Evolutionary conservation across 2,888 invertebrate genomes (phyloP), one percentile per base, ranked within the genome.

Genomic region (Tenthredo notha): DNA sequence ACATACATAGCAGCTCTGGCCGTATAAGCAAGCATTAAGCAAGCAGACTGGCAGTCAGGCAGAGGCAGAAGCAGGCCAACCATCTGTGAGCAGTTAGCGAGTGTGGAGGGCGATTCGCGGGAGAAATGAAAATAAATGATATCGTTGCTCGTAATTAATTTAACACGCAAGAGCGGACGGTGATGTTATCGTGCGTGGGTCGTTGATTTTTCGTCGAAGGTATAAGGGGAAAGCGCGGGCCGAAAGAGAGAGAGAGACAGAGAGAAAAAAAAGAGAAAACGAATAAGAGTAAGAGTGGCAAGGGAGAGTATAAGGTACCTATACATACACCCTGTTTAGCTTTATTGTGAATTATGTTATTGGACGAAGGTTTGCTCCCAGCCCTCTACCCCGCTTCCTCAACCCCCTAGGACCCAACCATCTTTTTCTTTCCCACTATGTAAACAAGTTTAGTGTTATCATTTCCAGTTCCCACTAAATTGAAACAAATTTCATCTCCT

Each of bases 101-200:
- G 86, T 67, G 29, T 40, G 47, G 47, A 83, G 85, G 85, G 85
- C 86, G 88, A 89, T 89, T 88, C 90, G 90, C 83, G 89, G 89
- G 91, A 89, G 91, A 92, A 92, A 92, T 92, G 91, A 92, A 92
- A 92, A 92, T 92, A 92, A 92, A 92, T 92, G 92, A 92, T 91
- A 91, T 91, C 90, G 88, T 88, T 87, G 88, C 88, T 90, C 89
- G 92, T 92, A 92, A 92, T 92, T 92, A 92, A 92, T 92, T 91
- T 91, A 91, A 89, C 91, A 90, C 89, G 90, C 88, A 77, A 78
- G 89, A 88, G 72, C 85, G 87, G 89, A 89, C 89, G 89, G 87
- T 88, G 87, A 88, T 87, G 87, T 88, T 87, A 88, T 88, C 86
- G 88, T 89, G 88, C 89, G 87, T 86, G 88, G 80, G 40, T 80